Base-by-base conservation (phyloP, 2,797 vertebrate genomes). In the Gymnoscopelus microlampas region DNA sequence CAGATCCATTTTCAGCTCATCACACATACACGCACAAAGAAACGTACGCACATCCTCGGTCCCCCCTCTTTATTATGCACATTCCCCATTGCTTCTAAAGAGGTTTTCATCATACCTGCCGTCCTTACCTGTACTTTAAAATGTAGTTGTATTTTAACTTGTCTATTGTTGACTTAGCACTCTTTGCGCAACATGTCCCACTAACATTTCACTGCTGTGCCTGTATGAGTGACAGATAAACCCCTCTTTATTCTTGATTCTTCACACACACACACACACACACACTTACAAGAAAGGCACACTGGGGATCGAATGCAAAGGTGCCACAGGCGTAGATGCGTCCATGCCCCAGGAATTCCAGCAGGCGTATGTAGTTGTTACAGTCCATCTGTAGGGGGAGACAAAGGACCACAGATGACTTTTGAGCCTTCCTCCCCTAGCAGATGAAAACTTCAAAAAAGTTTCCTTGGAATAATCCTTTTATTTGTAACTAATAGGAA, bases 261-360 rank as follows among this genome's bases (percentile, higher is more conserved):
- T 6, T 13, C 63, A 56, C 68, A 91, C 89, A 89, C 85, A 15
- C 49, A 47, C 85, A 15, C 49, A 47, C 14, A 29, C 26, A 15
- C 24, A 0, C 0, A 92, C 95, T 92, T 73, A 97, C 96, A 91
- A 97, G 89, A 81, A 94, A 94, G 84, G 93, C 92, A 84, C 95
- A 97, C 83, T 95, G 95, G 24, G 96, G 96, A 78, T 96, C 94
- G 44, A 96, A 97, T 73, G 96, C 96, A 47, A 95, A 96, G 68
- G 96, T 96, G 66, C 96, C 96, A 65, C 96, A 97, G 78, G 88
- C 94, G 10, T 96, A 95, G 86, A 97, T 85, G 48, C 85, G 93
- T 63, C 91, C 94, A 5, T 92, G 86, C 48, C 85, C 92, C 67
- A 92, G 83, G 71, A 96, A 95, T 88, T 95, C 89, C 86, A 97